Percentiles rank a stretch among this genome's conserved stretches.
These are phyloP conservation scores for Brenthis daphne DNA, from an alignment of 2,888 invertebrate species.

Conservation along the genomic window DNA sequence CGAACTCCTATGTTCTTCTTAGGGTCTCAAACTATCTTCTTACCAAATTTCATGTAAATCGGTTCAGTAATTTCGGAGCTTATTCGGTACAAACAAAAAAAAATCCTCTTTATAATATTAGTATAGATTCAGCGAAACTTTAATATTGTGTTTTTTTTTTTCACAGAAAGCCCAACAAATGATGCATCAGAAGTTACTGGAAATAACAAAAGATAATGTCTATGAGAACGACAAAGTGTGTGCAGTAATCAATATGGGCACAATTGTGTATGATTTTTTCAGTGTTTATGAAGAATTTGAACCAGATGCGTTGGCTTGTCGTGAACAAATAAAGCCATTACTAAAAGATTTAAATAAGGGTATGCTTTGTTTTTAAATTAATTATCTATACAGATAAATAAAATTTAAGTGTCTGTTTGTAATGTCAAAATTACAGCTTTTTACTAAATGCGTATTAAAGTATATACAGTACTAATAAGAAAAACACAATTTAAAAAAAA, in stretches of 20 bases:
- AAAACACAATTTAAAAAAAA: no score
- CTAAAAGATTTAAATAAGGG: slow-evolving; percentile 67
- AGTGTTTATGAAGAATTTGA: slow-evolving; percentile 60
- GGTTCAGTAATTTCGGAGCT: no score
- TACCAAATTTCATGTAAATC: no score
- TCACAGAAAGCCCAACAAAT: slow-evolving; percentile 70
- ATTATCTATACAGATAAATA: neutral
- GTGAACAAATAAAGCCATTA: slow-evolving; percentile 54
- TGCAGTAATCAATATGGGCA: slow-evolving; percentile 61
- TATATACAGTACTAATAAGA: no score
- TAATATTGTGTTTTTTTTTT: slow-evolving; percentile 31
- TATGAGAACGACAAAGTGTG: slow-evolving; percentile 56
- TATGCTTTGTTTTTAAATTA: slow-evolving; percentile 36
- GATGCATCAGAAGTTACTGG: slow-evolving; percentile 63
- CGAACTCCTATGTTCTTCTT: no score
- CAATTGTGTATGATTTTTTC: slow-evolving; percentile 63
- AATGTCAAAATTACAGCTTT: no score
- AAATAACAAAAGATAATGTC: slow-evolving; percentile 50
- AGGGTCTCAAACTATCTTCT: no score
- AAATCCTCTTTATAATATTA: no score
- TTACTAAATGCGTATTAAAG: no score
- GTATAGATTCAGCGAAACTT: no score
- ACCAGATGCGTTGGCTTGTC: slow-evolving; percentile 62
- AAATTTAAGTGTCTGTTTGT: no score
- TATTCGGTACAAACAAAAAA: no score